Evolutionary conservation across 2,797 vertebrate genomes (phyloP), one percentile per base, ranked within the genome.

Genomic region (Petrocephalus schoutedeni): DNA sequence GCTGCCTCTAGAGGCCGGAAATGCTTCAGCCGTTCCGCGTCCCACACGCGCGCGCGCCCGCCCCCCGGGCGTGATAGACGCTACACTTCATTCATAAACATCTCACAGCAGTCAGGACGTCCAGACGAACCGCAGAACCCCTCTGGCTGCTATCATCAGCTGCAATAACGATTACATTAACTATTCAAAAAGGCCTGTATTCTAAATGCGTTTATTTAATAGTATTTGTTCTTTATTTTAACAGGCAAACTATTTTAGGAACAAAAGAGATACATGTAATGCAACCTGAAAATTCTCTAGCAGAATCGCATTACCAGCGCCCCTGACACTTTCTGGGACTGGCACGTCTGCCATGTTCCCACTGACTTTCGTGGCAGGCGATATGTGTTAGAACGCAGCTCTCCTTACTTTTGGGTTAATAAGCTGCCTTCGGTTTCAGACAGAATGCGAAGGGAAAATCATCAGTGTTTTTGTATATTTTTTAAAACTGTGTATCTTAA

Each of bases 41-140:
- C 85, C 85, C 45, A 86, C 16, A 86, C 16, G 0, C 2, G 3
- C 57, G 19, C 85, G 6, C 85, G 3, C 51, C 32, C 41, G 23
- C 6, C 67, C 28, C 8, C 58, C 58, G 16, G 32, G 58, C 14
- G 8, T 86, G 85, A 86, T 51, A 64, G 36, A 64, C 51, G 36
- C 23, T 86, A 59, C 2, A 59, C 16, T 49, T 51, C 58, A 86
- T 86, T 86, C 85, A 86, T 86, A 86, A 86, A 53, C 85, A 86
- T 86, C 19, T 64, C 7, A 9, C 85, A 41, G 85, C 23, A 41
- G 32, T 32, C 14, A 21, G 28, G 19, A 21, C 4, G 56, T 61
- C 57, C 3, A 61, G 16, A 86, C 3, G 16, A 64, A n/a, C 5
- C 12, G 12, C 32, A 41, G 58, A 9, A 41, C 36, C 32, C 14